Percentiles rank a stretch among this genome's conserved stretches.
phyloP scores from a whole-genome alignment of 2,888 invertebrate species.

The Pasiphila rectangulata region DNA sequence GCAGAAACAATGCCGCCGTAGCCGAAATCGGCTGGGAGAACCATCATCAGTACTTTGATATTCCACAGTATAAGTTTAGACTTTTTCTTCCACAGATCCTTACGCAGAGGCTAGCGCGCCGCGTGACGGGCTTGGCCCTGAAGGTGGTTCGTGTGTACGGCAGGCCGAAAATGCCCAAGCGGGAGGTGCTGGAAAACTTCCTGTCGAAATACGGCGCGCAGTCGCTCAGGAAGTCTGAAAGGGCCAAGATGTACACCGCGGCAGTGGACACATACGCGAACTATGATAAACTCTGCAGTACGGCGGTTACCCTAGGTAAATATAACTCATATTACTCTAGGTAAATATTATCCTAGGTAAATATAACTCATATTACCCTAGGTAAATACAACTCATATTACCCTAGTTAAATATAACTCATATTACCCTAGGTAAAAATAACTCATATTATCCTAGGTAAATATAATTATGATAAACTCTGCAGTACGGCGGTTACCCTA shows the following conservation, averaged over 20 bases:
- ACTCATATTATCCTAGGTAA: too few relatives aligned
- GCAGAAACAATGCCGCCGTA: too few relatives aligned
- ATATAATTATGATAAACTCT: slow-evolving; percentile 13
- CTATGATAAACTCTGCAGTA: slow-evolving; percentile 10
- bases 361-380: too few relatives aligned
- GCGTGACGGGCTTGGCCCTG: slow-evolving; percentile 11
- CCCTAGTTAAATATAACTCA: slow-evolving; percentile 10
- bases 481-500: neutral
- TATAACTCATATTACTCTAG: neutral
- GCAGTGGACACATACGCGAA: slow-evolving; percentile 15
- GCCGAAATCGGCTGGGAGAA: too few relatives aligned
- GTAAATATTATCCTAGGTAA: too few relatives aligned
- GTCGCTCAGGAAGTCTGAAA: slow-evolving; percentile 21
- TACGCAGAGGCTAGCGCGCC: slow-evolving; percentile 8
- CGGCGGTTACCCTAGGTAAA: slow-evolving; percentile 6
- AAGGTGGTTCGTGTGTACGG: slow-evolving; percentile 22
- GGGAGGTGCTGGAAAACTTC: neutral
- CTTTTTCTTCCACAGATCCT: slow-evolving; percentile 12
- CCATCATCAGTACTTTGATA: neutral
- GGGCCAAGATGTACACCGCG: slow-evolving; percentile 5
- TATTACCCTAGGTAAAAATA: too few relatives aligned
- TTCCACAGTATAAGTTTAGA: neutral
- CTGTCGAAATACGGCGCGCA: slow-evolving; percentile 4
- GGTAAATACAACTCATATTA: too few relatives aligned
- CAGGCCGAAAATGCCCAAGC: slow-evolving; percentile 9